Conservation (phyloP, 2,888 invertebrate genomes). For the Dasysyrphus albostriatus region DNA sequence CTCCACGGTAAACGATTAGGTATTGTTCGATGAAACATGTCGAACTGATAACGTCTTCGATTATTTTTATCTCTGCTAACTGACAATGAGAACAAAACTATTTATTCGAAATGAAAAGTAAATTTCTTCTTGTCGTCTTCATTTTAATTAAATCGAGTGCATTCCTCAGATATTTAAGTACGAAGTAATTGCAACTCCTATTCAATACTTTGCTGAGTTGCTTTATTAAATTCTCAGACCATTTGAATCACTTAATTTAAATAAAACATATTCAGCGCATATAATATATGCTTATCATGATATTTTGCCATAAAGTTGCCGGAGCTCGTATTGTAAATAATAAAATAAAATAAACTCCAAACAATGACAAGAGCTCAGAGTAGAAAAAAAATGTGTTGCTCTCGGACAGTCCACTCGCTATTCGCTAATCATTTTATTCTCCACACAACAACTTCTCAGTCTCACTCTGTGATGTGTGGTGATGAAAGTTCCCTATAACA, state of each 20-base stretch:
- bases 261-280: slow-evolving; percentile 22
- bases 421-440: slow-evolving; percentile 50
- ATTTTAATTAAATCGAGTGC: slow-evolving; percentile 39
- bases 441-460: slow-evolving; percentile 34
- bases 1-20: not conserved
- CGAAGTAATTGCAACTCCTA: slow-evolving; percentile 28
- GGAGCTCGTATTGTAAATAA: slow-evolving; percentile 47
- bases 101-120: slow-evolving; percentile 5
- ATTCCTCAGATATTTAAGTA: slow-evolving; percentile 24
- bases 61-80: slow-evolving; percentile 8
- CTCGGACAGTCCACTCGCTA: slow-evolving; percentile 35
- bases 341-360: slow-evolving; percentile 27
- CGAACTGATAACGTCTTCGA: slow-evolving; percentile 4
- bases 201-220: not conserved
- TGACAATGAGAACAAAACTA: slow-evolving; percentile 18
- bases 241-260: slow-evolving; percentile 42
- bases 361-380: slow-evolving; percentile 47
- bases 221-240: slow-evolving; percentile 35
- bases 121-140: slow-evolving; percentile 35
- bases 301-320: slow-evolving; percentile 57
- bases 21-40: not conserved
- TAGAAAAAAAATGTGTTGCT: slow-evolving; percentile 22
- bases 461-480: slow-evolving; percentile 44
- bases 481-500: slow-evolving; percentile 66
- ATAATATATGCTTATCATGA: slow-evolving; percentile 65